These are phyloP conservation scores for Orussus abietinus DNA, from an alignment of 1,140 invertebrate species.

Conservation along the genomic window DNA sequence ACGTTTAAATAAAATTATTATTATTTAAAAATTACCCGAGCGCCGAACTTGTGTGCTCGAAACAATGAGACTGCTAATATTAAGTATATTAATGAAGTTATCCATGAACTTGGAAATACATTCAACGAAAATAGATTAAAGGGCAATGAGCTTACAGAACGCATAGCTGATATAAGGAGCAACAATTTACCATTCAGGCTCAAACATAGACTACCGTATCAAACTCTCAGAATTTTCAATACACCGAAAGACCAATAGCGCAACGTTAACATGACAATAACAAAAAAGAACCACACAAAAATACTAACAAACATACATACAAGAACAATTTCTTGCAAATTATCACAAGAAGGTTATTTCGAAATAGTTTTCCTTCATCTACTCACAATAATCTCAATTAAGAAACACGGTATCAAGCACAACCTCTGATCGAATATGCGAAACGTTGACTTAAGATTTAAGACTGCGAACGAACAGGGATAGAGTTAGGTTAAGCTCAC, in stretches of 20 bases:
- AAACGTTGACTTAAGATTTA: too few relatives aligned
- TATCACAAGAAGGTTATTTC: neutral
- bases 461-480: too few relatives aligned
- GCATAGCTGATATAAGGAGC: slow-evolving; percentile 15
- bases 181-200: slow-evolving; percentile 14
- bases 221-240: slow-evolving; percentile 12
- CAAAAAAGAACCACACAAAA: too few relatives aligned
- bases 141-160: slow-evolving; percentile 16
- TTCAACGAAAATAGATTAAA: slow-evolving; percentile 20
- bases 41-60: too few relatives aligned
- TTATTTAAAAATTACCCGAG: too few relatives aligned
- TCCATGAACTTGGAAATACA: slow-evolving; percentile 8
- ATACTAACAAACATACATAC: neutral
- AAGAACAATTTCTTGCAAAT: slow-evolving; percentile 1
- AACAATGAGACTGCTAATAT: too few relatives aligned
- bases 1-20: too few relatives aligned
- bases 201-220: slow-evolving; percentile 20
- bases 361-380: slow-evolving; percentile 1
- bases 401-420: too few relatives aligned
- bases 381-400: too few relatives aligned
- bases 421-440: too few relatives aligned
- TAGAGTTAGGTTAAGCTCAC: too few relatives aligned
- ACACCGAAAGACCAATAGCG: neutral
- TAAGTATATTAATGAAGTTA: slow-evolving; percentile 11
- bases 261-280: too few relatives aligned